Conservation (phyloP, 1,140 invertebrate species). For the Aphaenogaster ashmeadi region DNA sequence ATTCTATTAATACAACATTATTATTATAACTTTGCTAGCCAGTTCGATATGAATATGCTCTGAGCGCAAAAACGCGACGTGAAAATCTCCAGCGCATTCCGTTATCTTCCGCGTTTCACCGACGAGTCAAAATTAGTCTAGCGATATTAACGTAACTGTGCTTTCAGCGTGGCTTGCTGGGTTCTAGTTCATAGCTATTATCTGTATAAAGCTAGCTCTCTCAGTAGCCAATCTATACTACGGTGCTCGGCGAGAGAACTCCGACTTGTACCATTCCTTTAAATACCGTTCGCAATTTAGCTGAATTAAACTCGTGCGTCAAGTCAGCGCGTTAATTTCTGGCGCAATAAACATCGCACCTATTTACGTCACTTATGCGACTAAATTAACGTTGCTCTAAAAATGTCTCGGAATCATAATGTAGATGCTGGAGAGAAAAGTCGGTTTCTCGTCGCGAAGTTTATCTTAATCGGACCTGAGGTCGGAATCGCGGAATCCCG, state of each 20-base stretch:
- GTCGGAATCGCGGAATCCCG: not conserved
- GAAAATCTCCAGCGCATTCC: constrained; percentile 33
- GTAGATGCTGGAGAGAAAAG: not conserved
- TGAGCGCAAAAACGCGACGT: constrained; percentile 34
- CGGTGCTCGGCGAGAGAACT: not conserved
- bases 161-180: constrained; percentile 43
- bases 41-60: not conserved
- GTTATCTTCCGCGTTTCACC: constrained; percentile 56
- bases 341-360: not conserved
- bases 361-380: not conserved
- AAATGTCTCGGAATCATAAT: not conserved
- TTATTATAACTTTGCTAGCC: not conserved
- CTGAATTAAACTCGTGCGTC: constrained; percentile 11
- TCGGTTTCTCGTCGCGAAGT: not conserved
- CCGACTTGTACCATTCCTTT: constrained; percentile 4
- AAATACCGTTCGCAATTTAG: constrained; percentile 26
- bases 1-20: not conserved
- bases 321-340: not conserved
- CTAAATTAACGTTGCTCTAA: constrained; percentile 20
- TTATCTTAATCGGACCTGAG: not conserved
- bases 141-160: constrained; percentile 65
- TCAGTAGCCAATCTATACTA: constrained; percentile 21
- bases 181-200: constrained; percentile 59
- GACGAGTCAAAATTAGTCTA: constrained; percentile 59
- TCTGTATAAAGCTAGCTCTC: constrained; percentile 45